Conservation (phyloP, 2,888 invertebrate species). For the Epinotia demarniana region DNA sequence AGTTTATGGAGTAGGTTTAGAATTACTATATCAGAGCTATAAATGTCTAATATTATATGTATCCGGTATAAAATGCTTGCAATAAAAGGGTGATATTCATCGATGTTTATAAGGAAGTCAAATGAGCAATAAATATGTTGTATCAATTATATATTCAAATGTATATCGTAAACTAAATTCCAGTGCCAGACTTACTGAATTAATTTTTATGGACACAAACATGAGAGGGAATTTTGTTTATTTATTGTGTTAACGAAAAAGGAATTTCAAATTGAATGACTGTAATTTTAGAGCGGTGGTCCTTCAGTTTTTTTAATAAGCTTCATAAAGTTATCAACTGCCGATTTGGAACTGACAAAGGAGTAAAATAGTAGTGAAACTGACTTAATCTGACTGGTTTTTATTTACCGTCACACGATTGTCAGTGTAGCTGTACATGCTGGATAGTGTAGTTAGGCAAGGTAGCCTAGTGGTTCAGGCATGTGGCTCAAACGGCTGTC, state of each 20-base stretch:
- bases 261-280: not conserved
- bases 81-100: not conserved
- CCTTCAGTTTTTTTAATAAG: no score
- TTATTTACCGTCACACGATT: no score
- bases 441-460: no score
- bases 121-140: slow-evolving; percentile 1
- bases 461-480: no score
- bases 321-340: no score
- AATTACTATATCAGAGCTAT: no score
- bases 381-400: no score
- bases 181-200: not conserved
- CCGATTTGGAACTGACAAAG: no score
- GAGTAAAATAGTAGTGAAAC: no score
- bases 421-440: no score
- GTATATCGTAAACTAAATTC: not conserved
- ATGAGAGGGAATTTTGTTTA: not conserved
- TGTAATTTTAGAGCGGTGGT: no score
- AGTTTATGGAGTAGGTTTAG: not conserved
- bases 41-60: not conserved
- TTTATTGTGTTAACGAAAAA: not conserved
- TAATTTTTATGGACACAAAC: not conserved
- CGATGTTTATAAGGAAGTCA: not conserved
- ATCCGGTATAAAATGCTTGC: not conserved
- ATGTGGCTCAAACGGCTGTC: no score
- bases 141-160: slow-evolving; percentile 2